A percentile compares a stretch with the other conserved stretches of the same genome.
These are phyloP conservation scores for Sapajus apella DNA, from an alignment of 2,113 vertebrate species.

Conservation along the genomic window DNA sequence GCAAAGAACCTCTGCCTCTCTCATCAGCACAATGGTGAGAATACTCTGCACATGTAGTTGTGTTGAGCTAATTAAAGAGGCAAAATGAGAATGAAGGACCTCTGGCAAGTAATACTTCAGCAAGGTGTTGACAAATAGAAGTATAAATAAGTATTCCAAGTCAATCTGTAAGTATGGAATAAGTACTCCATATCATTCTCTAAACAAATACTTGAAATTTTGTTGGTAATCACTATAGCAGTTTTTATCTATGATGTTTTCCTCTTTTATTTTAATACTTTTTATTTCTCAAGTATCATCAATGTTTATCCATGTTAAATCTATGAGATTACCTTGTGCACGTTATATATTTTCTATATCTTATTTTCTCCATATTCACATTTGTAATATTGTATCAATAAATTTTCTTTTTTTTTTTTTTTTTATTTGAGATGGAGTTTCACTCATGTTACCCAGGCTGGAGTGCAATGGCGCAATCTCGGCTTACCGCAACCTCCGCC, in stretches of 20 bases:
- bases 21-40: background rate
- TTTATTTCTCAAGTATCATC: background rate
- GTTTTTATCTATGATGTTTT: background rate
- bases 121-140: background rate
- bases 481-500: no score
- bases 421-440: no score
- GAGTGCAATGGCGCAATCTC: no score
- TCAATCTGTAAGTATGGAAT: background rate
- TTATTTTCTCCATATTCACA: background rate
- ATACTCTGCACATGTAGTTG: background rate
- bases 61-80: background rate
- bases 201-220: background rate
- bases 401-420: no score
- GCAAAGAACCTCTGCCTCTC: background rate
- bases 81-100: background rate
- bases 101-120: background rate
- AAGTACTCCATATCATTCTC: background rate
- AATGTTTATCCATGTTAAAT: background rate
- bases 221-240: background rate
- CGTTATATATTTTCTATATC: background rate
- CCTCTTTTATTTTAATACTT: background rate
- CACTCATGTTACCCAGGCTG: no score
- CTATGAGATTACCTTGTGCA: background rate
- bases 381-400: background rate
- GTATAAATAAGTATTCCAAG: background rate